These are phyloP conservation scores for Callosobruchus maculatus DNA, from an alignment of 2,888 invertebrate species.

Conservation along the genomic window DNA sequence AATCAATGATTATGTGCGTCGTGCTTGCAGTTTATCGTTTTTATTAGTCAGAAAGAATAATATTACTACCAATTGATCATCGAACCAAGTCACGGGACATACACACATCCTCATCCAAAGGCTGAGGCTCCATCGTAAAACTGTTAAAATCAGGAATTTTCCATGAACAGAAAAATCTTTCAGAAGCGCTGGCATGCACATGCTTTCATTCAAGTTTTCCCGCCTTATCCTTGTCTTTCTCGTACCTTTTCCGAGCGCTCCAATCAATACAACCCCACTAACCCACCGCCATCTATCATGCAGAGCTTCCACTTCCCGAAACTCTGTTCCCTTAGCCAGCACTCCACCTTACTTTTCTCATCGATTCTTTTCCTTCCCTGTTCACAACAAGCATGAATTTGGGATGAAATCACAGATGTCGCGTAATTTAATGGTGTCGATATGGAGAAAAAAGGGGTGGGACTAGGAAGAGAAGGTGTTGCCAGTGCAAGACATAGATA, in stretches of 20 bases:
- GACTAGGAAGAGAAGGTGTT: background rate
- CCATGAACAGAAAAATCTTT: too few species aligned
- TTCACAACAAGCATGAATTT: background rate
- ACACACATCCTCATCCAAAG: too few species aligned
- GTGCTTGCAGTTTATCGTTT: too few species aligned
- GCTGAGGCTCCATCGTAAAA: too few species aligned
- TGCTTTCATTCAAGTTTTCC: too few species aligned
- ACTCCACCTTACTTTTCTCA: background rate
- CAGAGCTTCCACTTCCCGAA: background rate
- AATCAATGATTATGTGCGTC: too few species aligned
- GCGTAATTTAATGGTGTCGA: background rate
- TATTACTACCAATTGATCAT: too few species aligned
- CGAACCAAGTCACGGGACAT: too few species aligned
- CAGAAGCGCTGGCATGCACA: too few species aligned
- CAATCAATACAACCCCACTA: background rate
- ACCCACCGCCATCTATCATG: background rate
- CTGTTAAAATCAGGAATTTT: too few species aligned
- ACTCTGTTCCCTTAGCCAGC: background rate
- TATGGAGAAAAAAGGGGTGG: background rate
- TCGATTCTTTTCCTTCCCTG: background rate
- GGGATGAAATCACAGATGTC: background rate
- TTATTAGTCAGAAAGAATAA: too few species aligned
- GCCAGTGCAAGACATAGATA: background rate
- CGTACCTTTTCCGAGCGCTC: background rate
- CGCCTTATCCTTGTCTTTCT: background rate